Evolutionary conservation across 2,113 vertebrate species (phyloP).

Genomic region (Gymnocephalus cernua): DNA sequence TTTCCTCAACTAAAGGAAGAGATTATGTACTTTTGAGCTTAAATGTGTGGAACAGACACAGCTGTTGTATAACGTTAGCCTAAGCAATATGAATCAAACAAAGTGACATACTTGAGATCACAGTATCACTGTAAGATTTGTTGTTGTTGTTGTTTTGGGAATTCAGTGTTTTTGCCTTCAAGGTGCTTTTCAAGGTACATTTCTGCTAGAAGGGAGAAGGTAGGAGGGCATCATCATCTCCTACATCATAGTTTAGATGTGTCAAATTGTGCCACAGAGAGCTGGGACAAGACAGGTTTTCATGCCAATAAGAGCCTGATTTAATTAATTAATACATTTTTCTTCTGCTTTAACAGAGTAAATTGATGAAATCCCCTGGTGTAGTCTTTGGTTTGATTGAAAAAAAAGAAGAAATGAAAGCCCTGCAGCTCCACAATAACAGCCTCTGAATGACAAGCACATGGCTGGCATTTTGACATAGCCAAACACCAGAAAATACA

Average conservation of each 20-base stretch:
- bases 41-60: background rate
- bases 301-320: background rate
- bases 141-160: background rate
- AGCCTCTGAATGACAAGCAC: conserved; percentile 1
- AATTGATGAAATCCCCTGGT: conserved; percentile 6
- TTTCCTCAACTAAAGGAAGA: background rate
- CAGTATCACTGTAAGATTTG: background rate
- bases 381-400: background rate
- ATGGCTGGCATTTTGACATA: background rate
- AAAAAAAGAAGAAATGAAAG: conserved; percentile 14
- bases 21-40: conserved; percentile 10
- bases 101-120: background rate
- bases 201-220: background rate
- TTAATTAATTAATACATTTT: conserved; percentile 4
- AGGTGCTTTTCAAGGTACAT: background rate
- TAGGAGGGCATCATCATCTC: background rate
- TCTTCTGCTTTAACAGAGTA: background rate
- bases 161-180: background rate
- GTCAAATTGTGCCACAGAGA: conserved; percentile 4
- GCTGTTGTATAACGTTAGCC: conserved; percentile 17
- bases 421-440: background rate
- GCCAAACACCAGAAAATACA: conserved; percentile 18
- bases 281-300: background rate
- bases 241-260: background rate
- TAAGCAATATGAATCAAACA: conserved; percentile 9